Evolutionary conservation across 2,888 invertebrate genomes (phyloP), one percentile per base, ranked within the genome.

Genomic region (Dusona sp.): DNA sequence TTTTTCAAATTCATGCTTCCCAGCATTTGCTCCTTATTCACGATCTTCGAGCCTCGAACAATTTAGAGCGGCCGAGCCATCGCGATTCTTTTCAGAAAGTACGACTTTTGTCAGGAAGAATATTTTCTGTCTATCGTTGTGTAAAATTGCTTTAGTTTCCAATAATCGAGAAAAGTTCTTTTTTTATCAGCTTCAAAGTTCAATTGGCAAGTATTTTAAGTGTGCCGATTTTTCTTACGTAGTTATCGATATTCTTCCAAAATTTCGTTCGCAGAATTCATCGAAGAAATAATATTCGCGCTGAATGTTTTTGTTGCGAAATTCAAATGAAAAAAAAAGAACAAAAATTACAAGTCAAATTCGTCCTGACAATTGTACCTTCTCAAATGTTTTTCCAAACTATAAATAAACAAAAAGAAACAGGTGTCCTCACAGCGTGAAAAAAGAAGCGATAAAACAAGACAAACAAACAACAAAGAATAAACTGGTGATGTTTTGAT

Each of bases 51-150:
- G 25, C 29, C 25, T 16, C 67, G 51, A 73, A 48, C 67, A 22
- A 74, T 67, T 78, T 51, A 75, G 22, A 79, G 74, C 77, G 73
- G 70, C 74, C 64, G 74, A 82, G 64, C 75, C 83, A 78, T 72
- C 72, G 42, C 36, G 48, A 64, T 72, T 25, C 57, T 22, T 38
- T 65, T 73, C 33, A 80, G 36, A 16, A 80, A 38, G 79, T 72
- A 80, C 79, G 48, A 80, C 36, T 73, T 65, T 51, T 4, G 45
- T n/a, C n/a, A 36, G 51, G 72, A 54, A 73, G 16, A 48, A 25
- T 9, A 19, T 67, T 48, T 64, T 42, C 2, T 16, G 1, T 11
- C 1, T 42, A 42, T 42, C 4, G 33, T 33, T 33, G 33, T 33
- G 33, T 33, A 3, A 33, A 33, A 33, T 33, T 33, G 4, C 33